Conservation (phyloP, 1,140 invertebrate species). For the Dolichoris vasculosae region DNA sequence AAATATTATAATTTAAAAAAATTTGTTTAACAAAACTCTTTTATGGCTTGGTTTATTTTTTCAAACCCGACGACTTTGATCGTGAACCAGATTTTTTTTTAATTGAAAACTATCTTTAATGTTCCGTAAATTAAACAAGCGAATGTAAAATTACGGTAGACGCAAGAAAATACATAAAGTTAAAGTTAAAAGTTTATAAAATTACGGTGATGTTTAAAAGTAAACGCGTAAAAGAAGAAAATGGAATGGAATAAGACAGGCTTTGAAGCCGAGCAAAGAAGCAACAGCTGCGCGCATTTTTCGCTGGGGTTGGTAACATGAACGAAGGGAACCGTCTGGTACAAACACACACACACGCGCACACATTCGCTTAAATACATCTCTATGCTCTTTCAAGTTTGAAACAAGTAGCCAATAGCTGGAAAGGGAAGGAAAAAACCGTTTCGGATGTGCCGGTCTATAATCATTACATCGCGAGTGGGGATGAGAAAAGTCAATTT, state of each 20-base stretch:
- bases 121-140: no score
- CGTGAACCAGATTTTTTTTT: no score
- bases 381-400: not conserved
- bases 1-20: no score
- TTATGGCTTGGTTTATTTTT: no score
- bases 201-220: not conserved
- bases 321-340: not conserved
- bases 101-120: no score
- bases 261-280: not conserved
- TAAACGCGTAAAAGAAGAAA: not conserved
- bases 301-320: conserved; percentile 1
- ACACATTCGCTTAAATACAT: not conserved
- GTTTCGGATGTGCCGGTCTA: not conserved
- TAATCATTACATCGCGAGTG: not conserved
- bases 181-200: not conserved
- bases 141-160: no score
- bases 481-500: not conserved
- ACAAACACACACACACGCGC: not conserved
- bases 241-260: not conserved
- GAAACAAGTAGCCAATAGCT: not conserved
- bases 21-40: no score
- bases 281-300: not conserved
- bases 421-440: not conserved
- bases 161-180: no score
- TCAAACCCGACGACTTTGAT: no score